A percentile compares a stretch with the other conserved stretches of the same genome.
These are phyloP conservation scores for Cantharis rustica DNA, from an alignment of 2,888 invertebrate species.

Conservation along the genomic window DNA sequence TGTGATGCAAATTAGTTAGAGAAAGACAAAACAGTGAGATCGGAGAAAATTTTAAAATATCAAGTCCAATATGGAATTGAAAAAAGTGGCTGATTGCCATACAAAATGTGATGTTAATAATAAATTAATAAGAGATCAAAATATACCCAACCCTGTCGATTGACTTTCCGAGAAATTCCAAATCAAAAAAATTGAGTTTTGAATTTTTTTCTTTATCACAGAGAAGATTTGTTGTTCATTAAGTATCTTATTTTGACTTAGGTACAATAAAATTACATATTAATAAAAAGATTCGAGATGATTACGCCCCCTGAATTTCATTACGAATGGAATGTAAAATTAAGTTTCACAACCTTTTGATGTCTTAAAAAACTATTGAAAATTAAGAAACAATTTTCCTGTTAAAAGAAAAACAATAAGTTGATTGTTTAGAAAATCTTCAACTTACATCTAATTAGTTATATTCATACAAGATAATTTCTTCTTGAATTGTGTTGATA, in stretches of 20 bases:
- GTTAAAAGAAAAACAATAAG: not conserved
- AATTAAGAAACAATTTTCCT: not conserved
- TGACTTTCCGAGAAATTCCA: not conserved
- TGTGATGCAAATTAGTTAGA: not conserved
- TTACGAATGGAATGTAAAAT: not conserved
- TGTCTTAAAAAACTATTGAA: not conserved
- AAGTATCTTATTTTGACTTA: not conserved
- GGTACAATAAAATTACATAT: too few species aligned
- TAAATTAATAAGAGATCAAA: not conserved
- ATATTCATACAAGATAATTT: not conserved
- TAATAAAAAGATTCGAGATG: too few species aligned
- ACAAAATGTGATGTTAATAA: not conserved
- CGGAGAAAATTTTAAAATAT: not conserved
- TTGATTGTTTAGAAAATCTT: not conserved
- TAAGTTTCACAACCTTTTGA: not conserved
- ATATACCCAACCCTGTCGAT: not conserved
- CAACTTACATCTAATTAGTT: not conserved
- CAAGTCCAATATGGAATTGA: not conserved
- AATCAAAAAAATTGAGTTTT: not conserved
- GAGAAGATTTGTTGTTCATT: not conserved
- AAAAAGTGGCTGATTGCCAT: not conserved
- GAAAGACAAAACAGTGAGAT: not conserved
- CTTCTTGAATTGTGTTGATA: not conserved
- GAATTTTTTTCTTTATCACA: not conserved
- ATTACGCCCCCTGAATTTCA: too few species aligned